Percentiles rank a stretch among this genome's conserved stretches.
Evolutionary conservation across 2,113 vertebrate species (phyloP).

Genomic region (Phyllopteryx taeniolatus): DNA sequence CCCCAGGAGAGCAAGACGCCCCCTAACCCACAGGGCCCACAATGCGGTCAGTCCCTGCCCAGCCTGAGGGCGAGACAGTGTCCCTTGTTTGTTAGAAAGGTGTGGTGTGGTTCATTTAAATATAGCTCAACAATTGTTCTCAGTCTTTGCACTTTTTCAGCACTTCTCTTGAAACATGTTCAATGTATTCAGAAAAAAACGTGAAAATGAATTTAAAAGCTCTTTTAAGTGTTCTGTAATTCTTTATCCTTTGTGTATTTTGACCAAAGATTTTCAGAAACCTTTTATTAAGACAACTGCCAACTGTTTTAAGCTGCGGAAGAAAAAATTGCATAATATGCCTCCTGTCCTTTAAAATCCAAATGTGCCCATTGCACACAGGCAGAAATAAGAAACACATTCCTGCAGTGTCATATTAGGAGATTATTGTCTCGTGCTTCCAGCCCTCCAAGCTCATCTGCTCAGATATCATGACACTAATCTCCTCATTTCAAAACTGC

Average conservation of each 20-base stretch:
- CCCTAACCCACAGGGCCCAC: no score
- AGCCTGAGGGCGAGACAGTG: no score
- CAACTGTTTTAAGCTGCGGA: not conserved
- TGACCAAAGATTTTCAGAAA: not conserved
- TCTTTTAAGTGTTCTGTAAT: no score
- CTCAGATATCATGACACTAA: constrained; percentile 59
- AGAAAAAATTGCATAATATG: not conserved
- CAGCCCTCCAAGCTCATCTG: constrained; percentile 20
- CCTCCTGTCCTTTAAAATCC: not conserved
- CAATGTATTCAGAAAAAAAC: no score
- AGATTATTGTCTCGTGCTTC: constrained; percentile 35
- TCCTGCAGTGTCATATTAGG: constrained; percentile 17
- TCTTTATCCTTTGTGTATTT: not conserved
- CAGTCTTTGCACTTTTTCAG: no score
- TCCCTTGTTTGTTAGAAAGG: no score
- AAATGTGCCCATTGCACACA: constrained; percentile 17
- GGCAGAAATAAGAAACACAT: constrained; percentile 6
- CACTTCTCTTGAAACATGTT: no score
- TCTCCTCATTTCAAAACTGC: constrained; percentile 49
- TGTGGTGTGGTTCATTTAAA: no score
- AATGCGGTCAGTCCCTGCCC: no score
- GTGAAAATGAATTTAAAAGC: no score
- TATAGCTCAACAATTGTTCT: no score
- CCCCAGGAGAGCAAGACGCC: no score
- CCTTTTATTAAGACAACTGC: not conserved